A percentile compares a stretch with the other conserved stretches of the same genome.
These are phyloP conservation scores for Sussaba pulchella DNA, from an alignment of 2,888 invertebrate genomes.

Conservation along the genomic window DNA sequence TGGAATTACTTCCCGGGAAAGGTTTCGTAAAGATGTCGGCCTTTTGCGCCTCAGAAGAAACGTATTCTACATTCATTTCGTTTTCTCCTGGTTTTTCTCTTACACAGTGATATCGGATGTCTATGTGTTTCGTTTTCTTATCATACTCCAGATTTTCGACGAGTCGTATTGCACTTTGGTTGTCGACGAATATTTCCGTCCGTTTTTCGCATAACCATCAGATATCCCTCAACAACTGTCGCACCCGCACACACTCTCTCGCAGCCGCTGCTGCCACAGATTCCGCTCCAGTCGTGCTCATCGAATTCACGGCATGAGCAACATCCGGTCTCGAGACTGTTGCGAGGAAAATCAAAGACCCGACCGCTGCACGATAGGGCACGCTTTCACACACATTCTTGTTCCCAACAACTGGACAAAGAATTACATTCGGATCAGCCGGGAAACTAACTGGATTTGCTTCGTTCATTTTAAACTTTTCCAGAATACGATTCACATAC, in stretches of 20 bases:
- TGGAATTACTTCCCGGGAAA: conserved; percentile 10
- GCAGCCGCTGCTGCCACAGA: no score
- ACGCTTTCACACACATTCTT: no score
- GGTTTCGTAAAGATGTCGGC: conserved; percentile 18
- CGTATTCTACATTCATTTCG: conserved; percentile 11
- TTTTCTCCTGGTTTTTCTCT: conserved; percentile 6
- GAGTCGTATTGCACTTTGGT: conserved; percentile 78
- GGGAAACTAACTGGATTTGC: not conserved
- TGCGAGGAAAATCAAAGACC: not conserved
- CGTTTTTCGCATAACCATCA: no score
- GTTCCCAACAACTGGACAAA: not conserved
- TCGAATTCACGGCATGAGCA: not conserved
- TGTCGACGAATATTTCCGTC: conserved; percentile 13
- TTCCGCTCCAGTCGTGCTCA: no score
- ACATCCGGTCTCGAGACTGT: not conserved
- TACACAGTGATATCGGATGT: conserved; percentile 17
- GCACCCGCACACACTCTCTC: no score
- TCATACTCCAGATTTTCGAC: conserved; percentile 7
- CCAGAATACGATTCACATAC: not conserved
- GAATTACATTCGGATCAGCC: not conserved
- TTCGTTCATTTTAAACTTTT: not conserved
- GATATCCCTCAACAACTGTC: no score
- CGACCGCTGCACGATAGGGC: not conserved
- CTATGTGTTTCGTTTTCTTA: conserved; percentile 32
- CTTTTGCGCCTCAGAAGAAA: not conserved